Base-by-base conservation (phyloP, 2,113 vertebrate species). In the Pteropus alecto region DNA sequence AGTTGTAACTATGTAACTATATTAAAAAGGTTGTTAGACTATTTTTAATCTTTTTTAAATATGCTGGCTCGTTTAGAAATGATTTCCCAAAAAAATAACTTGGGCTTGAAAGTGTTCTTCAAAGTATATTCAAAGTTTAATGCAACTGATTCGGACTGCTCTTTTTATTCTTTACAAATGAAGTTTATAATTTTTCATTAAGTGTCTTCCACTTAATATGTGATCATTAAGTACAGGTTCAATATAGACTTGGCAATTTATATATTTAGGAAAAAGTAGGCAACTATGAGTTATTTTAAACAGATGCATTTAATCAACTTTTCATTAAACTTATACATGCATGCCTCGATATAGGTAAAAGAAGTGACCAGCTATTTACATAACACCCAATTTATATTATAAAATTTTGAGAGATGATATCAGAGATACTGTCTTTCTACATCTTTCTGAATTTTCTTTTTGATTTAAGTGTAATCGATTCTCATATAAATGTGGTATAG, bases 71-170 rank as follows among this genome's bases (percentile, higher is more conserved):
- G 77, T 93, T 92, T 81, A 77, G 56, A 96, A 96, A 93, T 78
- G 65, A 97, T 58, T 96, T 54, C 51, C 35, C 91, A 93, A 95
- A 90, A 97, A 97, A 96, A 94, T 85, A 92, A 91, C 38, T 88
- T 84, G 51, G 63, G 92, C 84, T 86, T 95, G 58, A 97, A 96
- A 93, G 77, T 94, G 15, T 90, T 95, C 86, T 86, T 95, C 91
- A 96, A 96, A 95, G 41, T 77, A 83, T 61, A 73, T 48, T 92
- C 84, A 81, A 96, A 81, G 88, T 82, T 70, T 60, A 94, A 74
- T n/a, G 26, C 16, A 78, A 95, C 33, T 68, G 26, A 90, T 90
- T 92, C 8, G 21, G 41, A 65, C 7, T 73, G 71, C 77, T 41
- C 43, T 35, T 93, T 95, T 77, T 33, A 94, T 58, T 82, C 61